phyloP scores from a whole-genome alignment of 2,888 invertebrate species.

The Incurvaria masculella region DNA sequence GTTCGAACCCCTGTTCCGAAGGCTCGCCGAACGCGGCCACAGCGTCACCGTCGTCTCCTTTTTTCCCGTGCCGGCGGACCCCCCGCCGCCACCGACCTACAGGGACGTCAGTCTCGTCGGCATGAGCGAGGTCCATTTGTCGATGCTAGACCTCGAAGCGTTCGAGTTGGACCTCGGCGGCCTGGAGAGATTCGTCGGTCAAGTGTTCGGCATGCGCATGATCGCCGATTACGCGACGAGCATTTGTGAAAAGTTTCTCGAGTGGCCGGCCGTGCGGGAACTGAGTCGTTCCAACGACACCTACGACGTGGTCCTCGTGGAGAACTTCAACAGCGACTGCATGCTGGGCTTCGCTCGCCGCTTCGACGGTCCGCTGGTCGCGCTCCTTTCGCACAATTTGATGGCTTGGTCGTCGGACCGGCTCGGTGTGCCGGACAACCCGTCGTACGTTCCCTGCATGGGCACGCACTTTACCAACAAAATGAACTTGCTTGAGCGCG shows the following conservation, averaged over 20 bases:
- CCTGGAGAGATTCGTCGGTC: constrained; percentile 25
- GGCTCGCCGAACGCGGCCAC: constrained; percentile 56
- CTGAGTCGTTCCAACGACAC: constrained; percentile 29
- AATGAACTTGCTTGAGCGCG: constrained; percentile 50
- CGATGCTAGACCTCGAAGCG: constrained; percentile 28
- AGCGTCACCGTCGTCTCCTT: constrained; percentile 59
- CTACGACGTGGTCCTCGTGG: constrained; percentile 63
- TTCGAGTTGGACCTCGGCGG: constrained; percentile 24
- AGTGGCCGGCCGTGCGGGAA: constrained; percentile 33
- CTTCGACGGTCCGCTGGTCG: constrained; percentile 56
- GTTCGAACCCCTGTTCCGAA: constrained; percentile 52
- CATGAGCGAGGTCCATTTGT: constrained; percentile 31
- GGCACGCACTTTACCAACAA: constrained; percentile 43
- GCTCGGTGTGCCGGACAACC: constrained; percentile 45
- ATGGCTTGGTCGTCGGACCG: constrained; percentile 55
- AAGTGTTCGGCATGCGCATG: constrained; percentile 28
- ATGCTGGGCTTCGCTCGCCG: constrained; percentile 58
- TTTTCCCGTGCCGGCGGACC: constrained; percentile 49
- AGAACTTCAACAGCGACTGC: constrained; percentile 64
- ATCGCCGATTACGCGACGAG: constrained; percentile 30
- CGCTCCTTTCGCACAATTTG: constrained; percentile 51
- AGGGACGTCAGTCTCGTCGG: constrained; percentile 43
- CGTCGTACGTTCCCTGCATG: constrained; percentile 52
- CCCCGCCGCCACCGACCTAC: constrained; percentile 35
- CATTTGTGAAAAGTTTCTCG: constrained; percentile 37